phyloP scores from a whole-genome alignment of 2,113 vertebrate genomes.

The Urocynchramus pylzowi region DNA sequence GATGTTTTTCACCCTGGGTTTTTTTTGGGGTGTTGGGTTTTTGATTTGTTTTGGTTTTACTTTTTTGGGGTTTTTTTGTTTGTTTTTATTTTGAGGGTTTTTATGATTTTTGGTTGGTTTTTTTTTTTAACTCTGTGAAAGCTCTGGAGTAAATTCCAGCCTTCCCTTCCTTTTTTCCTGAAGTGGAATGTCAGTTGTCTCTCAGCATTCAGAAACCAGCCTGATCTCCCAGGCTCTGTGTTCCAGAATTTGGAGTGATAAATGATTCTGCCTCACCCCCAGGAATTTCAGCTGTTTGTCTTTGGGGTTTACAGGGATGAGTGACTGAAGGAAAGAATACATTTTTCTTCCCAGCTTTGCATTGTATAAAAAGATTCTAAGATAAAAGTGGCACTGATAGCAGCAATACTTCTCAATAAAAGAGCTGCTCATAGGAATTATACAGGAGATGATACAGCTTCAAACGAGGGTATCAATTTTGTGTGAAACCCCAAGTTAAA shows the following conservation, averaged over 20 bases:
- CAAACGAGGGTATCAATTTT: background rate
- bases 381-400: background rate
- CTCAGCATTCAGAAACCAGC: background rate
- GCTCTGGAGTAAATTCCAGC: background rate
- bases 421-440: background rate
- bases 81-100: too few relatives aligned
- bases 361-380: background rate
- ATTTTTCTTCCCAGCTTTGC: background rate
- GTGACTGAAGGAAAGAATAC: background rate
- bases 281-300: background rate
- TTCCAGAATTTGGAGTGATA: background rate
- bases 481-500: background rate
- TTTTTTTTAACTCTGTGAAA: background rate
- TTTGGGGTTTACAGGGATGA: background rate
- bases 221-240: background rate
- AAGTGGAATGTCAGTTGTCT: background rate
- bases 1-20: background rate
- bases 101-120: background rate
- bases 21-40: background rate
- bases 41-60: background rate
- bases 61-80: background rate
- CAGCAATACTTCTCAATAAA: background rate
- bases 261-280: background rate
- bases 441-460: background rate
- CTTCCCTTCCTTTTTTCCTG: background rate